These are phyloP conservation scores for Stegophylla sp. DNA, from an alignment of 2,888 invertebrate genomes.

Conservation along the genomic window DNA sequence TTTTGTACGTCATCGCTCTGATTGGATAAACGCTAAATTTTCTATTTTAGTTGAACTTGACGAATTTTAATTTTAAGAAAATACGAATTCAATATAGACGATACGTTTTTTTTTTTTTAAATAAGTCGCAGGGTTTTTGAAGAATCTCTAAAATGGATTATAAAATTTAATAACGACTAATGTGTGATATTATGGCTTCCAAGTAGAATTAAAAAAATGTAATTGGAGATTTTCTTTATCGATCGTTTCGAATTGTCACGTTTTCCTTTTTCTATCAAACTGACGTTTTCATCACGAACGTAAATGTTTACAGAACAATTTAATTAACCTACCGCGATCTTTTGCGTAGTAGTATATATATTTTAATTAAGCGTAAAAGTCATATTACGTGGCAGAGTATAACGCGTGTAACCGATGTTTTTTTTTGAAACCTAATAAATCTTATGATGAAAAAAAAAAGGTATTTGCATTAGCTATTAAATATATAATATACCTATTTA, in stretches of 20 bases:
- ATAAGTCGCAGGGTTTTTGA: neutral
- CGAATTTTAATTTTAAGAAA: slow-evolving; percentile 18
- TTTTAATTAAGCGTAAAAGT: slow-evolving; percentile 7
- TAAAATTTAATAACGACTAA: slow-evolving; percentile 33
- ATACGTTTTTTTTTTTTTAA: slow-evolving; percentile 20
- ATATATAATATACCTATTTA: slow-evolving; percentile 36
- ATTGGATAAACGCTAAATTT: neutral
- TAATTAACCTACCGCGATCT: neutral
- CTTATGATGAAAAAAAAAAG: slow-evolving; percentile 10
- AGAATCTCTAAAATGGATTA: slow-evolving; percentile 47
- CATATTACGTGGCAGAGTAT: neutral
- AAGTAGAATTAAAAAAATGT: slow-evolving; percentile 41
- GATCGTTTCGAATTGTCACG: neutral
- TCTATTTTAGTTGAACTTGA: neutral
- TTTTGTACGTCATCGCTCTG: neutral
- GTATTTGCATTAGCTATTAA: slow-evolving; percentile 26
- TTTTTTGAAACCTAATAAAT: slow-evolving; percentile 35
- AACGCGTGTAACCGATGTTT: neutral
- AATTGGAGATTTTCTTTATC: slow-evolving; percentile 55
- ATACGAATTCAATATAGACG: neutral
- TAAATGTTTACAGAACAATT: slow-evolving; percentile 12
- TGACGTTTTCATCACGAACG: neutral
- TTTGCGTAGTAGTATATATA: neutral
- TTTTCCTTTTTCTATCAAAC: slow-evolving; percentile 30
- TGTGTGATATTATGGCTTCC: slow-evolving; percentile 37